These are phyloP conservation scores for Campoletis raptor DNA, from an alignment of 2,888 invertebrate species.

Conservation along the genomic window DNA sequence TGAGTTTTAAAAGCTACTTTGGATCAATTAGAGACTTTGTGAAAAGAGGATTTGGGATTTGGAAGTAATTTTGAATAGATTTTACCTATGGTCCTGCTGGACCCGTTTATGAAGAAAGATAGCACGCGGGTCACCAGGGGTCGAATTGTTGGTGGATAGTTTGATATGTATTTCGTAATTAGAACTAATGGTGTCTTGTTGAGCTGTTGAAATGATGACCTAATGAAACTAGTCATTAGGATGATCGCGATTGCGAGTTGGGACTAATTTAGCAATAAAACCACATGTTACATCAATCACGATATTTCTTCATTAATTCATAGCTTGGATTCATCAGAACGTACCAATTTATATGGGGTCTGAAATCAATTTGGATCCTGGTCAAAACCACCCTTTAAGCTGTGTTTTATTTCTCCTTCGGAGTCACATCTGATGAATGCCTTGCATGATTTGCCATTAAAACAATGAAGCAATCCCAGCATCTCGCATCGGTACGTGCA, in stretches of 20 bases:
- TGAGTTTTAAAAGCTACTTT: background rate
- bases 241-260: background rate
- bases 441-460: background rate
- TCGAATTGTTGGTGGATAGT: background rate
- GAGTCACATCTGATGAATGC: background rate
- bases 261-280: background rate
- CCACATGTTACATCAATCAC: background rate
- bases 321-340: background rate
- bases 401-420: background rate
- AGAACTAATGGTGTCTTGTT: background rate
- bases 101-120: background rate
- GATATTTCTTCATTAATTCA: background rate
- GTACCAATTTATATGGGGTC: background rate
- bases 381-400: background rate
- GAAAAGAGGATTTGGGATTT: background rate
- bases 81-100: too few species aligned
- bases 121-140: background rate
- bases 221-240: background rate
- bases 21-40: background rate
- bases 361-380: slow-evolving; percentile 11
- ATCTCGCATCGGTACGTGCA: background rate
- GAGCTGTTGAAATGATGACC: background rate
- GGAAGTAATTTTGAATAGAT: background rate
- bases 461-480: background rate
- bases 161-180: background rate